These are phyloP conservation scores for Phainopepla nitens DNA, from an alignment of 2,113 vertebrate species.

Conservation along the genomic window DNA sequence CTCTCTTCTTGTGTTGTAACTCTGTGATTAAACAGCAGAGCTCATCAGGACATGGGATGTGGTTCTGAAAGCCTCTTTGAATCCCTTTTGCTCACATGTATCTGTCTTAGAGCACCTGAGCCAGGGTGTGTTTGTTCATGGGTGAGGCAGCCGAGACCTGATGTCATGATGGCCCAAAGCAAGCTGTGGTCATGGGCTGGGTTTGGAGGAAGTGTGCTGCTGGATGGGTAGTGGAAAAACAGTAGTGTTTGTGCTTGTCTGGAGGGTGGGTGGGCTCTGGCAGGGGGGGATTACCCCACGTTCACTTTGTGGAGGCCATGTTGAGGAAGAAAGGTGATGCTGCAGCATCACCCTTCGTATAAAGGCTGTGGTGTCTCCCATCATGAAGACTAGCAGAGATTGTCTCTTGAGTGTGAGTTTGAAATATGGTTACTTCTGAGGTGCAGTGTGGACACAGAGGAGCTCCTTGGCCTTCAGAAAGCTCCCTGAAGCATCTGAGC, in stretches of 20 bases:
- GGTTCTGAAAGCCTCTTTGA: not conserved
- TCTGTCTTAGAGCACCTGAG: not conserved
- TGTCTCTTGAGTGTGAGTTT: not conserved
- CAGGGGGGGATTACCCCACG: too few relatives aligned
- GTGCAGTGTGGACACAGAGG: not conserved
- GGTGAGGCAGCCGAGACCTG: not conserved
- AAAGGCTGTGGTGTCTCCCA: not conserved
- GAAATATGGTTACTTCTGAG: not conserved
- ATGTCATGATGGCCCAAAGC: not conserved
- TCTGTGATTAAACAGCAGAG: not conserved
- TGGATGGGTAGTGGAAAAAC: not conserved
- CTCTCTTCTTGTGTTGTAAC: not conserved
- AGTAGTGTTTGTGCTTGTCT: not conserved
- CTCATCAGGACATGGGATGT: not conserved
- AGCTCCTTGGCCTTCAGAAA: not conserved
- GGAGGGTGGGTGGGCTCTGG: not conserved
- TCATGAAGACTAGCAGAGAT: rapidly evolving
- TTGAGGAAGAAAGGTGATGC: not conserved
- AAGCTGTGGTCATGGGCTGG: not conserved
- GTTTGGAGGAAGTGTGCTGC: not conserved
- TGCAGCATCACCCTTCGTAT: not conserved
- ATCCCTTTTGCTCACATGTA: rapidly evolving
- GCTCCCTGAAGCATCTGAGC: not conserved
- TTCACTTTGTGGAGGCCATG: rapidly evolving
- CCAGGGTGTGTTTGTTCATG: not conserved